Base-by-base conservation (phyloP, 1,140 invertebrate species). In the Drosophila azteca region DNA sequence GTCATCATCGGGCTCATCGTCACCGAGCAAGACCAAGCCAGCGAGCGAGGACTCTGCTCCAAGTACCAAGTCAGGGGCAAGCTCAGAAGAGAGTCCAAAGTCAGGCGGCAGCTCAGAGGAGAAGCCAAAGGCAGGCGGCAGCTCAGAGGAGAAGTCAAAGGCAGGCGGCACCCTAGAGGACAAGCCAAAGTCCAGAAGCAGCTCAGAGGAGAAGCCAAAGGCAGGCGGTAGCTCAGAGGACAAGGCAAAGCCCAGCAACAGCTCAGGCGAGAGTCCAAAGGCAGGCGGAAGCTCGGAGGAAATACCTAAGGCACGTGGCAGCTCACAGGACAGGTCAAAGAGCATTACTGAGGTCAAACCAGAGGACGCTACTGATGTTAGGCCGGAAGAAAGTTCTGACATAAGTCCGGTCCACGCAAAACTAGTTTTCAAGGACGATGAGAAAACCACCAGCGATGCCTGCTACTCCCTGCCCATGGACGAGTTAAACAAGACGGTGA, bases 371-470 rank as follows among this genome's bases (percentile, higher is more conserved):
- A 13, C 44, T 3, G 45, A 41, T 8, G 6, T 20, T 11, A 49
- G 22, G 20, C 17, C 9, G 11, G 22, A 72, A 41, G 49, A 62
- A 43, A 62, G 8, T 20, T 15, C 41, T 22, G 20, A 39, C 35
- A 11, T 39, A 11, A 72, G 55, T 66, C 62, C 63, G 7, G 45
- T 22, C 0, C 54, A 69, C 17, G 39, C 65, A 2, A 31, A 41
- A 9, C 53, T 73, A 22, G 53, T 55, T 20, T 71, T 71, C 6
- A 73, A 83, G 24, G 78, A 83, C 22, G 69, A 85, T 54, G 78
- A 72, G 31, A 13, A 39, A 11, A 11, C 11, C 5, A 13, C 11
- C 11, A 39, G 11, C 35, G 35, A 39, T 39, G 11, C 11, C 35
- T 20, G 22, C 50, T 50, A 49, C 15, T 44, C 49, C 17, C 48